phyloP scores from a whole-genome alignment of 2,888 invertebrate genomes.

The Hetaerina titia region DNA sequence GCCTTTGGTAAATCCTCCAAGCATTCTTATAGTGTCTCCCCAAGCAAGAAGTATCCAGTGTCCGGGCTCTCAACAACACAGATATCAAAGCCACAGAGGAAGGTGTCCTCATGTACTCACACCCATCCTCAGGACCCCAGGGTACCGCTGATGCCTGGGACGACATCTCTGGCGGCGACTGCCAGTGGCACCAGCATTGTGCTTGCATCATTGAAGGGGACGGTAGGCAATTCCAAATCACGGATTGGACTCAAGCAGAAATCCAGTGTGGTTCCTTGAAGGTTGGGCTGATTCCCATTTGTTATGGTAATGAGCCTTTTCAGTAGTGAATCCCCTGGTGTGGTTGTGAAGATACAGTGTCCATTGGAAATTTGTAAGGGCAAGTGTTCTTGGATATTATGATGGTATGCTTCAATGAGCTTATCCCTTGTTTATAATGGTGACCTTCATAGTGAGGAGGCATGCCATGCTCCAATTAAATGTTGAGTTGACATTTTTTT shows the following conservation, averaged over 20 bases:
- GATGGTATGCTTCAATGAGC: constrained; percentile 14
- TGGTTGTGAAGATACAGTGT: not conserved
- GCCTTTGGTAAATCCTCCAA: constrained; percentile 40
- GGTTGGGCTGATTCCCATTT: not conserved
- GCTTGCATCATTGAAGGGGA: constrained; percentile 70
- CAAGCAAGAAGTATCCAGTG: constrained; percentile 80
- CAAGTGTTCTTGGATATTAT: not conserved
- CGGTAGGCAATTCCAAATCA: constrained; percentile 69
- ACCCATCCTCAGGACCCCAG: constrained; percentile 69
- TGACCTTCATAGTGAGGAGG: not conserved
- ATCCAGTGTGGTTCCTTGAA: constrained; percentile 61
- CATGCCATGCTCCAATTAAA: constrained; percentile 39
- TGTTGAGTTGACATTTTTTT: not conserved
- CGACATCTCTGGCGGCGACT: constrained; percentile 12
- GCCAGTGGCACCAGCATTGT: constrained; percentile 52
- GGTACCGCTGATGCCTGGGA: constrained; percentile 20
- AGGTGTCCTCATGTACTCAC: constrained; percentile 73
- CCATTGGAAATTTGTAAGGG: not conserved
- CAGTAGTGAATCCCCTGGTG: not conserved
- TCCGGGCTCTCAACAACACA: constrained; percentile 83
- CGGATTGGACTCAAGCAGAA: constrained; percentile 43
- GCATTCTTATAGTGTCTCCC: constrained; percentile 68
- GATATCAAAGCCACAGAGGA: constrained; percentile 81
- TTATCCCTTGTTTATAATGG: constrained; percentile 20
- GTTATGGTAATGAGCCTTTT: not conserved